phyloP scores from a whole-genome alignment of 2,888 invertebrate species.

The Rhodophaea formosa region DNA sequence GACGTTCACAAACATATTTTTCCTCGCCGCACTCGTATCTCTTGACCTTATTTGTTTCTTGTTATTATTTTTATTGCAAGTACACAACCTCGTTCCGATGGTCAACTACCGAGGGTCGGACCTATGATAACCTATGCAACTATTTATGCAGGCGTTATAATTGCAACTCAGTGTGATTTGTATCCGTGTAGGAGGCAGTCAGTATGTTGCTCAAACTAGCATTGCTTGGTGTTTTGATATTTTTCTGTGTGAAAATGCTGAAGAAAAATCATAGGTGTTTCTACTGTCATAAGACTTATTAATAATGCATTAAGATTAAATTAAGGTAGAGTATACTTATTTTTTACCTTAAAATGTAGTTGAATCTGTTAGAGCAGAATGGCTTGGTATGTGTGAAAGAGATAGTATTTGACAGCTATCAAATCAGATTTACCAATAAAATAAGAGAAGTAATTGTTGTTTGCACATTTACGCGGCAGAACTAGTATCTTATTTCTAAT shows the following conservation, averaged over 20 bases:
- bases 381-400: no score
- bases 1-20: conserved; percentile 10
- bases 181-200: conserved; percentile 33
- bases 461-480: no score
- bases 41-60: conserved; percentile 32
- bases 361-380: neutral
- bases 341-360: no score
- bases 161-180: conserved; percentile 40
- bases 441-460: no score
- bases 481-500: no score
- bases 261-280: conserved; percentile 48
- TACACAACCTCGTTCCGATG: conserved; percentile 40
- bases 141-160: conserved; percentile 23
- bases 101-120: conserved; percentile 32
- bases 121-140: conserved; percentile 38
- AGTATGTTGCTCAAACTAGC: conserved; percentile 67
- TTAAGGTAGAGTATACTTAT: conserved; percentile 9
- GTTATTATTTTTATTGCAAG: conserved; percentile 38
- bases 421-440: no score
- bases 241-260: conserved; percentile 63
- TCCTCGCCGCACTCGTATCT: conserved; percentile 18
- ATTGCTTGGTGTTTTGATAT: conserved; percentile 60
- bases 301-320: conserved; percentile 6
- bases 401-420: no score
- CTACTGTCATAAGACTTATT: conserved; percentile 41